Base-by-base conservation (phyloP, 2,888 invertebrate genomes). In the Ichneumoninae sp. region DNA sequence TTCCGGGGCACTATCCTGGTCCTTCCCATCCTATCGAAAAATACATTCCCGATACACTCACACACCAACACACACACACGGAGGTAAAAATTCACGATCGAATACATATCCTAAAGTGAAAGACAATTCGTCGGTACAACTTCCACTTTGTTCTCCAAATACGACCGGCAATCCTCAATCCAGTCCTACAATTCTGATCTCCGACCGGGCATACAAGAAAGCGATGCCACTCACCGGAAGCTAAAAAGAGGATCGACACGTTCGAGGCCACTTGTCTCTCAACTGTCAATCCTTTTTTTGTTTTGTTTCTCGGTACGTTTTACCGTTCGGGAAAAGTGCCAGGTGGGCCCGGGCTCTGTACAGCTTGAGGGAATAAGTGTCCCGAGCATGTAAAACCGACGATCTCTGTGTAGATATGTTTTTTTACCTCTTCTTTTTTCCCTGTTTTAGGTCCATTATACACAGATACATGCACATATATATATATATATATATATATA, bases 291-390 rank as follows among this genome's bases (percentile, higher is more conserved):
- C 8, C 33, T n/a, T 65, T 70, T 47, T 60, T 16, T 13, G 4
- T 72, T 52, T 52, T 16, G 60, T 60, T 71, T 52, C 57, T n/a
- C 26, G 44, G 44, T 10, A 47, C 40, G 30, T 62, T 71, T 68
- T 76, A 16, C 22, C 76, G 50, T 54, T 66, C 68, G 71, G 72
- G 76, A 54, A 72, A 72, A 80, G 72, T 72, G 80, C 72, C 72
- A 71, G 83, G 71, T 80, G 75, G 69, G 47, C 40, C 22, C 8
- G 60, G 62, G 4, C 10, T n/a, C 54, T 75, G 30, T 69, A 74
- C n/a, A 36, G 75, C 75, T 66, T 52, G 52, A 68, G 76, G 71
- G 60, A 66, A 76, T 77, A 76, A 80, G 83, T 72, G 66, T 44
- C 47, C 54, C 40, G 76, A 76, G 44, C 71, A 72, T 68, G 66